Base-by-base conservation (phyloP, 2,888 invertebrate species). In the Eustalomyia histrio region DNA sequence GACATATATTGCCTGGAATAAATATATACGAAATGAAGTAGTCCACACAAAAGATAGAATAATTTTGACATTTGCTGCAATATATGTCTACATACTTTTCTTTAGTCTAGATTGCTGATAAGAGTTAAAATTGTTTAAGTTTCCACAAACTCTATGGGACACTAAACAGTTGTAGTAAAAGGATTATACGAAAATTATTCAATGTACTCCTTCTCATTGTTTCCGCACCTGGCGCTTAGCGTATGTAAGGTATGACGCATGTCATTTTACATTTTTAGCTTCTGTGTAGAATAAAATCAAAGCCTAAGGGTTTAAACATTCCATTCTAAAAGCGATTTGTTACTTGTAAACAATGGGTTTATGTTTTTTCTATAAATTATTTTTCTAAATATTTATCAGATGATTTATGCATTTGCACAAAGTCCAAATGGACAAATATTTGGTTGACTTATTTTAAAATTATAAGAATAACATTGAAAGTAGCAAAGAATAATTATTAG, bases 351-450 rank as follows among this genome's bases (percentile, higher is more conserved):
- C 80, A 80, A 80, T 76, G 58, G 53, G 43, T 63, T 67, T 73
- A 76, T 55, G 53, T 17, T 57, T 33, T 63, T 17, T 76, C 47
- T 6, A 6, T 78, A 29, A 21, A 58, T 10, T 8, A 4, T 55
- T 43, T 64, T 43, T 29, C 29, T 29, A 29, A 8, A 65, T 47
- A 69, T 68, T 63, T 69, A 55, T 58, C 14, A 47, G 12, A 80
- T 76, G 76, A 76, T 80, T 80, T 80, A 80, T 80, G 80, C 52
- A 67, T 63, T 72, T 57, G 76, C 72, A 71, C 76, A 73, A 80
- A 80, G 76, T 80, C 80, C 76, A 65, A 50, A 47, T 60, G 71
- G 47, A 55, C 18, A 58, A 61, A 55, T 68, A 65, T n/a, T 10
- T 60, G 35, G 1, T 60, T 33, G 52, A 14, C 12, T 75, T 68